Evolutionary conservation across 1,140 invertebrate genomes (phyloP), one percentile per base, ranked within the genome.

Genomic region (Drosophila dunni): DNA sequence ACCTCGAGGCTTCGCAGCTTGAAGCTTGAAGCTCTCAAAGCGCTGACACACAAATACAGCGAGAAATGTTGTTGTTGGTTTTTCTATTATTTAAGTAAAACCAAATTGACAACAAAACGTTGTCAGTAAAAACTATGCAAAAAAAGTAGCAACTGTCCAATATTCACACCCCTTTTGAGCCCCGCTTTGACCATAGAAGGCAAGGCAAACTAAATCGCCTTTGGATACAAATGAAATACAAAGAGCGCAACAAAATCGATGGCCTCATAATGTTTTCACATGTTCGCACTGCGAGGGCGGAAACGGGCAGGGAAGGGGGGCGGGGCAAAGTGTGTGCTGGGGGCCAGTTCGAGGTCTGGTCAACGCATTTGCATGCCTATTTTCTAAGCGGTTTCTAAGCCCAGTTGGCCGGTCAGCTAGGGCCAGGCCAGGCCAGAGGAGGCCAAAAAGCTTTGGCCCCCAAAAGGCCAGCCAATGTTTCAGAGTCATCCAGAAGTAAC

Each of bases 141-240:
- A 10, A 40, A 11, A 7, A 42, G 15, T 29, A 20, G 17, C 46
- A 62, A 40, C 17, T 56, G 34, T 24, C 50, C 50, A 29, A 20
- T 33, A 24, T 33, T 36, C 45, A 10, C 6, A 24, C 51, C 44
- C 33, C 40, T 45, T 42, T 42, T 11, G 38, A 42, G 24, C 13
- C 34, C 40, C 15, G 44, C 4, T 1, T 10, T 36, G n/a, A 1
- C 36, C 24, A n/a, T 24, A 15, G 7, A 50, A 50, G 48, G 42
- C 56, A 60, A 51, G 69, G 44, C 78, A 78, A 85, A 63, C 63
- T 74, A 88, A 88, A 88, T 88, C 83, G 84, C 79, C 73, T 88
- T 89, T 89, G 78, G 88, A 71, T 83, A 57, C 72, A 51, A 81
- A 82, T 78, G 78, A 78, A 63, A 17, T 60, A 60, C 56, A 79